Evolutionary conservation across 1,140 invertebrate genomes (phyloP).

Genomic region (Luehdorfia chinensis): DNA sequence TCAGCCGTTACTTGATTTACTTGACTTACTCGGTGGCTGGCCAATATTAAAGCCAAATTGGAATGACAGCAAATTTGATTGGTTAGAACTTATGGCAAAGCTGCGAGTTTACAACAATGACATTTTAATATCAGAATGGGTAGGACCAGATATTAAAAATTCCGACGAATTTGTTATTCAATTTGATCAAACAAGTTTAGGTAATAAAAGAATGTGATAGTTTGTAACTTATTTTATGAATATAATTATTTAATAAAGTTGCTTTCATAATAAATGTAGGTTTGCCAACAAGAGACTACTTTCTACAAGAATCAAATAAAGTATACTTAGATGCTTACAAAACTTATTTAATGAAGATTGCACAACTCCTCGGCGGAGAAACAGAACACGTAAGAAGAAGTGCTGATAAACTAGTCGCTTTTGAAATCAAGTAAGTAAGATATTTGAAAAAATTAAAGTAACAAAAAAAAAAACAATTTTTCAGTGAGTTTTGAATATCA

Average conservation of each 20-base stretch:
- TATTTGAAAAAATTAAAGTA: not conserved
- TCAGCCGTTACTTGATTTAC: constrained; percentile 83
- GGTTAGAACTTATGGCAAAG: constrained; percentile 85
- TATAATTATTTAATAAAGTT: constrained; percentile 10
- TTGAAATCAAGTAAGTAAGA: constrained; percentile 83
- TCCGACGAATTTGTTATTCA: constrained; percentile 92
- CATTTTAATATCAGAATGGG: constrained; percentile 89
- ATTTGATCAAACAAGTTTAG: constrained; percentile 92
- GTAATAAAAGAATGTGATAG: constrained; percentile 30
- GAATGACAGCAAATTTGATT: constrained; percentile 83
- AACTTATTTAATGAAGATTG: constrained; percentile 85
- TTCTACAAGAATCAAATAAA: constrained; percentile 83
- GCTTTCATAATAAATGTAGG: constrained; percentile 60
- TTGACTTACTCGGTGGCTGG: constrained; percentile 90
- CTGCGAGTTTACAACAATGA: constrained; percentile 91
- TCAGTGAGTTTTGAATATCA: no score
- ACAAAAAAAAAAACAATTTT: not conserved
- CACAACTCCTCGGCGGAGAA: constrained; percentile 82
- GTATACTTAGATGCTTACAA: constrained; percentile 88
- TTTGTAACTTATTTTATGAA: not conserved
- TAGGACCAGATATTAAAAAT: constrained; percentile 93
- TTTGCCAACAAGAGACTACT: constrained; percentile 91
- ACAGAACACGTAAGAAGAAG: constrained; percentile 78
- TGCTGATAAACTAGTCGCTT: constrained; percentile 86
- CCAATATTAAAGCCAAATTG: constrained; percentile 85